A percentile compares a stretch with the other conserved stretches of the same genome.
Evolutionary conservation across 2,113 vertebrate genomes (phyloP).

Genomic region (Dryoscopus gambensis): DNA sequence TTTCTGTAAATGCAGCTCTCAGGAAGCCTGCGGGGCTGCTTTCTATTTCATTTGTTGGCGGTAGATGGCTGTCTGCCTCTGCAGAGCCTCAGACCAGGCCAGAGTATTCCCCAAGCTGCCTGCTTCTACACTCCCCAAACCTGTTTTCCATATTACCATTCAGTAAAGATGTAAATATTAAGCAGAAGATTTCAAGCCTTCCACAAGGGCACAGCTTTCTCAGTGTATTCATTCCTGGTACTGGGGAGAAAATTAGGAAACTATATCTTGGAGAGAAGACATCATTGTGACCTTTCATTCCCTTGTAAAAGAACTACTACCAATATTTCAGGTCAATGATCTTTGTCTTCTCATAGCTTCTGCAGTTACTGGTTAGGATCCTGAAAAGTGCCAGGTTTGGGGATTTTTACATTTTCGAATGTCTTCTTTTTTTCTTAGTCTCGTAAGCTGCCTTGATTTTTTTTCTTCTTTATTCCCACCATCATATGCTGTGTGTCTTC

Average conservation of each 20-base stretch:
- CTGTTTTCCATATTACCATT: conserved; percentile 1
- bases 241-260: conserved; percentile 59
- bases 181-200: conserved; percentile 57
- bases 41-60: neutral
- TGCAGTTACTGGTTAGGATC: neutral
- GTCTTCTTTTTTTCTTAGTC: neutral
- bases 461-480: neutral
- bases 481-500: neutral
- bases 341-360: conserved; percentile 55
- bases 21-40: neutral
- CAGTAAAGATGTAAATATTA: conserved; percentile 61
- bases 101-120: conserved; percentile 22
- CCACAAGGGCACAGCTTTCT: conserved; percentile 54
- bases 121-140: neutral
- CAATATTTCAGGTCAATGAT: conserved; percentile 60
- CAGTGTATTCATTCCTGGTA: conserved; percentile 30
- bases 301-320: conserved; percentile 33
- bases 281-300: conserved; percentile 56
- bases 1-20: neutral
- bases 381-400: neutral
- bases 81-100: neutral
- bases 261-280: conserved; percentile 51
- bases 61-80: conserved; percentile 69
- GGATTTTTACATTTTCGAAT: neutral
- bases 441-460: neutral